A percentile compares a stretch with the other conserved stretches of the same genome.
Evolutionary conservation across 2,888 invertebrate species (phyloP).

Genomic region (Aporophyla lueneburgensis): DNA sequence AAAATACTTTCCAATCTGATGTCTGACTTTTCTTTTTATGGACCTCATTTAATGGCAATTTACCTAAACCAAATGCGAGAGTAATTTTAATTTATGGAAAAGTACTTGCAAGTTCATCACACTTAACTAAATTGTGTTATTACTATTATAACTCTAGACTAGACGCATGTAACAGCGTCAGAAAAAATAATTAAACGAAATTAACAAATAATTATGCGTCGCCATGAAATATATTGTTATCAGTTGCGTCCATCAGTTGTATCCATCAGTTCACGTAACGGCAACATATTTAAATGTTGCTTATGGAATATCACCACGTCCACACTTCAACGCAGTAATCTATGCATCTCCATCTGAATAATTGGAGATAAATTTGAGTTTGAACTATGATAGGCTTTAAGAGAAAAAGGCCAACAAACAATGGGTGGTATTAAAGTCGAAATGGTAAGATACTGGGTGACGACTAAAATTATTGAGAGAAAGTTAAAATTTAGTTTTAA

Average conservation of each 20-base stretch:
- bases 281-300: background rate
- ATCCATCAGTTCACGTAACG: background rate
- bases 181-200: background rate
- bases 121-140: background rate
- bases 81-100: background rate
- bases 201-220: background rate
- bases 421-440: too few species aligned
- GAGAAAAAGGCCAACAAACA: too few species aligned
- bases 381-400: too few species aligned
- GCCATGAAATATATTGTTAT: background rate
- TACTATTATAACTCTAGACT: conserved; percentile 6
- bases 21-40: background rate
- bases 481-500: too few species aligned
- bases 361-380: too few species aligned
- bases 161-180: background rate
- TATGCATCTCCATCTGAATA: too few species aligned
- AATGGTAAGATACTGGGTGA: too few species aligned
- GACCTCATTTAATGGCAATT: conserved; percentile 4
- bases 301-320: too few species aligned
- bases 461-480: too few species aligned
- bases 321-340: too few species aligned
- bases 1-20: background rate
- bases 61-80: background rate
- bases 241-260: too few species aligned
- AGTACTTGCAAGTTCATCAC: background rate